phyloP scores from a whole-genome alignment of 2,113 vertebrate genomes.

The Probosciger aterrimus region DNA sequence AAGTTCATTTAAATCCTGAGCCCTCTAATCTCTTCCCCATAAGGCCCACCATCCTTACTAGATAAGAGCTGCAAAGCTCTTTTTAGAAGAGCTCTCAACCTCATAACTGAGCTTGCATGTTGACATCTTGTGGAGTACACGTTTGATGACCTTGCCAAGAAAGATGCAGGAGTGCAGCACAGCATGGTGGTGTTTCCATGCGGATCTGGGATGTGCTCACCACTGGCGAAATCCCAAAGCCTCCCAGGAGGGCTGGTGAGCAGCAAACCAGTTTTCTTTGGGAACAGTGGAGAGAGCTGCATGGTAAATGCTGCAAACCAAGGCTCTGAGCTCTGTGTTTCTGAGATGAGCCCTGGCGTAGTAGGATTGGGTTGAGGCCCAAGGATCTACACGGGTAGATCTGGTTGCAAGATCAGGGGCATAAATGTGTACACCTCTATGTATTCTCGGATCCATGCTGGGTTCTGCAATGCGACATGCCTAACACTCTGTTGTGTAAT shows the following conservation, averaged over 20 bases:
- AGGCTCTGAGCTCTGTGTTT: neutral
- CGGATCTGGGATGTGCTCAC: neutral
- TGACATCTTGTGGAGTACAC: conserved; percentile 17
- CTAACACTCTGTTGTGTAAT: conserved; percentile 64
- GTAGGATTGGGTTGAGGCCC: neutral
- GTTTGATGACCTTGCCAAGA: conserved; percentile 60
- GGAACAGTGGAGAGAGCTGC: neutral
- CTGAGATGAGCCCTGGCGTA: accelerated
- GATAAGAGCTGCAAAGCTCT: neutral
- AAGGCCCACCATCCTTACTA: neutral
- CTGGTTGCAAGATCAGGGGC: neutral
- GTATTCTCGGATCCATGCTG: conserved; percentile 29
- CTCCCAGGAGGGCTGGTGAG: neutral
- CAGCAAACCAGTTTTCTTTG: neutral
- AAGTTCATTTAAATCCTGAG: neutral
- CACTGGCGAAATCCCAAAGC: neutral
- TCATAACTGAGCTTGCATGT: neutral
- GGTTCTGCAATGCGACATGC: conserved; percentile 23
- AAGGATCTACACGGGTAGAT: neutral
- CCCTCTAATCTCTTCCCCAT: neutral
- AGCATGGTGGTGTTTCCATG: neutral
- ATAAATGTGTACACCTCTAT: neutral
- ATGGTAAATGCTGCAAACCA: neutral
- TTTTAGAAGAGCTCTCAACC: neutral
- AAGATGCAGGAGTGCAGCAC: conserved; percentile 8